Conservation (phyloP, 1,140 invertebrate genomes). For the Schlechtendalia chinensis region DNA sequence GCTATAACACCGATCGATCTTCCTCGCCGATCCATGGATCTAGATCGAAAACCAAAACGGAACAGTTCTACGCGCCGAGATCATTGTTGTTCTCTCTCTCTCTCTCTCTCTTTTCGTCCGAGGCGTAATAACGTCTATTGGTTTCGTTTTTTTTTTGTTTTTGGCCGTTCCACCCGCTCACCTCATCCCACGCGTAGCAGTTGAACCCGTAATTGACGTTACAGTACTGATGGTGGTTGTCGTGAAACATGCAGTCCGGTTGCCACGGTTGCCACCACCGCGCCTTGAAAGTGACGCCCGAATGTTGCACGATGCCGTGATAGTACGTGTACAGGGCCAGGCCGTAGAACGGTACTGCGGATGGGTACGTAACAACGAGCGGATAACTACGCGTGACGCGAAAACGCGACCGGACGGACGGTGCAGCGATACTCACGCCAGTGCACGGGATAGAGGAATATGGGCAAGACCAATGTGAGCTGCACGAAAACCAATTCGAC, state of each 20-base stretch:
- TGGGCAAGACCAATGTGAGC: conserved; percentile 59
- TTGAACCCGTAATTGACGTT: conserved; percentile 76
- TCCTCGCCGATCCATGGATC: conserved; percentile 68
- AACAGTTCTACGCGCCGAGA: too few species aligned
- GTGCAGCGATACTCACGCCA: conserved; percentile 61
- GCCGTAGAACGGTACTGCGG: conserved; percentile 61
- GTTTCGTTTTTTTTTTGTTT: too few species aligned
- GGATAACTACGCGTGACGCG: too few species aligned
- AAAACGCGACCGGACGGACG: too few species aligned
- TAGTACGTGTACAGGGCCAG: conserved; percentile 68
- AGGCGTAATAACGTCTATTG: too few species aligned
- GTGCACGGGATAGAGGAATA: conserved; percentile 64
- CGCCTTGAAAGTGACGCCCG: conserved; percentile 71
- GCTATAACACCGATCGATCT: conserved; percentile 65
- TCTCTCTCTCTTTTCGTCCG: too few species aligned
- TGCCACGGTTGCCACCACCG: conserved; percentile 78
- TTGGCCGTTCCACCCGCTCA: conserved; percentile 52
- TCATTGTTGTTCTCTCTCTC: too few species aligned
- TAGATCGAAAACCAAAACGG: conserved; percentile 54
- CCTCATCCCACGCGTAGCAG: conserved; percentile 67
- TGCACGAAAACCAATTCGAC: conserved; percentile 67
- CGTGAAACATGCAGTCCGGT: conserved; percentile 71
- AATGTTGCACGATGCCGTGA: conserved; percentile 74
- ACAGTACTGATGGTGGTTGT: conserved; percentile 76
- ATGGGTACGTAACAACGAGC: neutral